Evolutionary conservation across 2,888 invertebrate species (phyloP).

Genomic region (Clostera curtula): DNA sequence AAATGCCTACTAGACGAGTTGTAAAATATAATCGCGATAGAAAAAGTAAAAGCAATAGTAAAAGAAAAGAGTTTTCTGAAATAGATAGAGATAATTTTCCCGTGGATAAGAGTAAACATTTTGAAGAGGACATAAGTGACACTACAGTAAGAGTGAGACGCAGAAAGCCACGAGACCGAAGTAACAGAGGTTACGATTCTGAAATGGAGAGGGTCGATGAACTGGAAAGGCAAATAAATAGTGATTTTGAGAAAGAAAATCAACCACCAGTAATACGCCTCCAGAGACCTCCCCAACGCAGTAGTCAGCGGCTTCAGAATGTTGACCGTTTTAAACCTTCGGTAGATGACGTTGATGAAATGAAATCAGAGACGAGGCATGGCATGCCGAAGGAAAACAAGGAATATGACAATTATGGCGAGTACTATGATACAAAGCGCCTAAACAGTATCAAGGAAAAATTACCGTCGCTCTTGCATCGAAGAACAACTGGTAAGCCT

Average conservation of each 20-base stretch:
- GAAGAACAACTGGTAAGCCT: constrained; percentile 37
- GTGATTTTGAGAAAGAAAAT: no score
- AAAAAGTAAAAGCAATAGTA: constrained; percentile 24
- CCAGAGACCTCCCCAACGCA: no score
- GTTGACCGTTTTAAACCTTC: no score
- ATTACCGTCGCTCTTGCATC: constrained; percentile 33
- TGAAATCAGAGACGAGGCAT: constrained; percentile 1
- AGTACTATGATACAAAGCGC: constrained; percentile 54
- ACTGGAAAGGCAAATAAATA: no score
- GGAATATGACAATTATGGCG: constrained; percentile 36
- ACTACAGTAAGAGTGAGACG: constrained; percentile 29
- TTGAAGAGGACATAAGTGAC: constrained; percentile 24
- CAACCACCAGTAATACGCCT: neutral
- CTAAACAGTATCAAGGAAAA: constrained; percentile 41
- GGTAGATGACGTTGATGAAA: constrained; percentile 11
- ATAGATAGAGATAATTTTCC: constrained; percentile 25
- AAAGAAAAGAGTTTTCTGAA: constrained; percentile 21
- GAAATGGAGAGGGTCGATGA: constrained; percentile 17
- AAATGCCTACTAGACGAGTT: constrained; percentile 11
- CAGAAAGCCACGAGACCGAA: constrained; percentile 42
- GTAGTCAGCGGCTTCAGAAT: no score
- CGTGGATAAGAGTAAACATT: constrained; percentile 23
- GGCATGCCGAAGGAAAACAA: constrained; percentile 12
- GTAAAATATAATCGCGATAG: constrained; percentile 19
- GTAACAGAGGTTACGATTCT: constrained; percentile 13